These are phyloP conservation scores for Pachycephus smyrnensis DNA, from an alignment of 2,888 invertebrate species.

Conservation along the genomic window DNA sequence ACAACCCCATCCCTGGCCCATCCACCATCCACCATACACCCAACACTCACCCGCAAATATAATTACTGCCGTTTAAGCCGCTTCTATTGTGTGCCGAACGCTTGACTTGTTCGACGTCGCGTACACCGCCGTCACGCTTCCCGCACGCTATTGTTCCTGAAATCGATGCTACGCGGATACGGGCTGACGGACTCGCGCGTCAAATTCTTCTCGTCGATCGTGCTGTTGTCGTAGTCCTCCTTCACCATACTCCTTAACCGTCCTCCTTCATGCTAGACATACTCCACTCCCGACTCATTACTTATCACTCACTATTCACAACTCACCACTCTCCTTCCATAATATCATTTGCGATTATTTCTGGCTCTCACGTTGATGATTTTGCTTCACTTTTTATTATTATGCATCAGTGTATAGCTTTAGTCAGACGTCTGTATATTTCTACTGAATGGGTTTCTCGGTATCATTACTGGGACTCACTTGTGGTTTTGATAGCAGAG, in stretches of 20 bases:
- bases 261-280: background rate
- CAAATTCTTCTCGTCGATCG: background rate
- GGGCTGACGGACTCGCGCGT: constrained; percentile 5
- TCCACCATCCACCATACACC: constrained; percentile 30
- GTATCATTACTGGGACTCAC: background rate
- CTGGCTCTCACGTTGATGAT: background rate
- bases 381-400: background rate
- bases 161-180: constrained; percentile 56
- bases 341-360: background rate
- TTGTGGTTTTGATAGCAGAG: background rate
- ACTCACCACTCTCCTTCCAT: background rate
- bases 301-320: background rate
- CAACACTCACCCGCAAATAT: constrained; percentile 63
- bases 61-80: constrained; percentile 66
- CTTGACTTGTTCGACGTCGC: constrained; percentile 61
- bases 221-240: background rate
- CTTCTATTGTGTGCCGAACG: constrained; percentile 61
- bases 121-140: constrained; percentile 25
- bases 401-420: background rate
- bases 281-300: background rate
- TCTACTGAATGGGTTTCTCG: background rate
- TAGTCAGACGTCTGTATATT: background rate
- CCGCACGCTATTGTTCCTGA: constrained; percentile 51
- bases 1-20: constrained; percentile 10
- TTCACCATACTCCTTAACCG: background rate